phyloP scores from a whole-genome alignment of 2,797 vertebrate species.

The Paramormyrops hopkinsi region DNA sequence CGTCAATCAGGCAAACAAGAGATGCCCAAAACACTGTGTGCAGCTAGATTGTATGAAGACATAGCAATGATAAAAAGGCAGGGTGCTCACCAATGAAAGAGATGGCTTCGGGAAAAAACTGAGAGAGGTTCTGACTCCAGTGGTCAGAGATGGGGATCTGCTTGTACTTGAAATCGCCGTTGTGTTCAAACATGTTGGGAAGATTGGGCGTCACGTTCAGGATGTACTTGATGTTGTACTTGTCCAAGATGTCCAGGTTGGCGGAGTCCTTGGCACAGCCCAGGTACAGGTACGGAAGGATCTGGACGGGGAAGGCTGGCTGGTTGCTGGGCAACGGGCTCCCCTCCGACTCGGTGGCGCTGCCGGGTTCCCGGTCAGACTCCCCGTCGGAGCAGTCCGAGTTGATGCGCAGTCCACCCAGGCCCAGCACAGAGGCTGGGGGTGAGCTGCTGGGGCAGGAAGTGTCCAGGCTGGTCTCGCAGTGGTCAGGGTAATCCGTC shows the following conservation, averaged over 20 bases:
- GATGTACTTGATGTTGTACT: slow-evolving; percentile 97
- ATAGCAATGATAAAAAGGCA: not conserved
- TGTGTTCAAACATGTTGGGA: slow-evolving; percentile 96
- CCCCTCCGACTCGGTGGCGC: slow-evolving; percentile 89
- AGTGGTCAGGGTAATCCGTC: slow-evolving; percentile 87
- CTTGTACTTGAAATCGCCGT: slow-evolving; percentile 97
- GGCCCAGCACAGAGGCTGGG: slow-evolving; percentile 80
- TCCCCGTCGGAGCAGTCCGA: slow-evolving; percentile 92
- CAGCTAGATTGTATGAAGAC: not conserved
- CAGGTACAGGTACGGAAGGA: slow-evolving; percentile 92
- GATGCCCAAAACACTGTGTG: not conserved
- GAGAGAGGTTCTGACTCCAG: slow-evolving; percentile 98
- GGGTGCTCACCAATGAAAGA: slow-evolving; percentile 89
- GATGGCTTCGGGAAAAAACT: slow-evolving; percentile 98
- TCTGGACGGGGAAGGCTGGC: slow-evolving; percentile 95
- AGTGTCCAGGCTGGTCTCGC: slow-evolving; percentile 86
- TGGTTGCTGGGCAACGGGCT: slow-evolving; percentile 88
- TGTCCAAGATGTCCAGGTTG: slow-evolving; percentile 89
- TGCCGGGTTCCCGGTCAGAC: slow-evolving; percentile 88
- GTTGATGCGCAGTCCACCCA: slow-evolving; percentile 89
- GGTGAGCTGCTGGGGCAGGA: slow-evolving; percentile 85
- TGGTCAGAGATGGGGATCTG: slow-evolving; percentile 99
- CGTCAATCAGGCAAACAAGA: not conserved
- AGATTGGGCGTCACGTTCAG: slow-evolving; percentile 97
- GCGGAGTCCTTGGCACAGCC: slow-evolving; percentile 97